Evolutionary conservation across 2,888 invertebrate species (phyloP), one percentile per base, ranked within the genome.

Genomic region (Acronicta aceris): DNA sequence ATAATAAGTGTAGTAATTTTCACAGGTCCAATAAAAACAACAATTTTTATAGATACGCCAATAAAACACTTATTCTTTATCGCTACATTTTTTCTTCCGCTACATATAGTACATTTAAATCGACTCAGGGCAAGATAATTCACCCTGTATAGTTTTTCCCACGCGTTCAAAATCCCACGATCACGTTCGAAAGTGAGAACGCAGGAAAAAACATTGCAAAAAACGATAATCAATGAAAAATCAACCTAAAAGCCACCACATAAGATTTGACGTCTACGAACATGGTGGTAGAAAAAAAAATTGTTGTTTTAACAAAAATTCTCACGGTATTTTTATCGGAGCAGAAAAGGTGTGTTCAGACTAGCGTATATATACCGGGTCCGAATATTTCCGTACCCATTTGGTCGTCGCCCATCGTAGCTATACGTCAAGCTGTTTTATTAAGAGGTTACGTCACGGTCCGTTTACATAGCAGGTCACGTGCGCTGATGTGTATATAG

Each of bases 151-250:
- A 68, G 62, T 73, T 64, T 72, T 80, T 82, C 82, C 69, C 82
- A 81, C 82, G 81, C 76, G 65, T 66, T 56, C 9, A 50, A 70
- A 77, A 59, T 73, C 76, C 70, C 81, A 78, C 80, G 76, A 66
- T 76, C 76, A 73, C 70, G 64, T 59, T 33, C 65, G 72, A 78
- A 80, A 81, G 65, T 71, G 76, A 78, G 60, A 64, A 68, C 59
- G 60, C 59, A 27, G 33, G 51, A 25, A 56, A 40, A 41, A 50
- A 25, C 40, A 13, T 47, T 46, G 50, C 52, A 47, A 52, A 66
- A 64, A 52, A 9, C 9, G 0, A 15, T 33, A 21, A 8, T 0
- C 47, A 57, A 4, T 2, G 43, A 0, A 78, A 71, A 47, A 40
- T 47, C 13, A 51, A 71, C 61, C 52, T 52, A 58, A 53, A 0